Base-by-base conservation (phyloP, 1,140 invertebrate species). In the Diorhabda elongata region DNA sequence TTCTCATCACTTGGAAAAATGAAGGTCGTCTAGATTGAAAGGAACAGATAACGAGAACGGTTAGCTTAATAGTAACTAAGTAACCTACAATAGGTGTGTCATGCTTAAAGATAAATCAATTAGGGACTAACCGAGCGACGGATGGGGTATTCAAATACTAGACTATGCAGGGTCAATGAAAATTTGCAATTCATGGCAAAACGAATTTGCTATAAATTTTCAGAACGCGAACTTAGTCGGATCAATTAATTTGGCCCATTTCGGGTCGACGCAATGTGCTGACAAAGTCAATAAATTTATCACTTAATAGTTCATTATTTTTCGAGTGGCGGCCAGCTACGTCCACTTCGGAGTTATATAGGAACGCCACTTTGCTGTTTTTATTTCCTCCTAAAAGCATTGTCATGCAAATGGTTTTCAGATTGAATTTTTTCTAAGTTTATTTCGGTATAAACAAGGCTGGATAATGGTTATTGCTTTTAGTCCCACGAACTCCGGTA, bases 81-180 rank as follows among this genome's bases (percentile, higher is more conserved):
- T 26, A 26, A 66, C 69, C 63, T 71, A 74, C 72, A 74, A 74
- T 74, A 72, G 70, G 68, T 74, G 66, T 70, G 68, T 65, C 60
- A 67, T 74, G 69, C 72, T 71, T 69, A 67, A 68, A 69, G 69
- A 71, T 74, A 74, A 74, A 74, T 74, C 73, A 74, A 74, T 72
- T 74, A 70, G 66, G 26, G 69, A 69, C 26, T 26, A 26, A 26
- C 26, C 26, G 26, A 26, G 1, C 26, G 26, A 26, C 26, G 26
- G 26, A 26, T 26, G 26, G 26, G 47, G n/a, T n/a, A 52, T 6
- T 52, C 47, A 52, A 52, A 52, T 52, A 52, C 47, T 52, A 52
- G 47, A 52, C 47, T 52, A 8, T 52, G 47, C 47, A 52, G 47
- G 47, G 47, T 52, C 47, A 52, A 52, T 52, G 47, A 52, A 52